These are phyloP conservation scores for Sitta carolinensis DNA, from an alignment of 2,797 vertebrate genomes.

Conservation along the genomic window DNA sequence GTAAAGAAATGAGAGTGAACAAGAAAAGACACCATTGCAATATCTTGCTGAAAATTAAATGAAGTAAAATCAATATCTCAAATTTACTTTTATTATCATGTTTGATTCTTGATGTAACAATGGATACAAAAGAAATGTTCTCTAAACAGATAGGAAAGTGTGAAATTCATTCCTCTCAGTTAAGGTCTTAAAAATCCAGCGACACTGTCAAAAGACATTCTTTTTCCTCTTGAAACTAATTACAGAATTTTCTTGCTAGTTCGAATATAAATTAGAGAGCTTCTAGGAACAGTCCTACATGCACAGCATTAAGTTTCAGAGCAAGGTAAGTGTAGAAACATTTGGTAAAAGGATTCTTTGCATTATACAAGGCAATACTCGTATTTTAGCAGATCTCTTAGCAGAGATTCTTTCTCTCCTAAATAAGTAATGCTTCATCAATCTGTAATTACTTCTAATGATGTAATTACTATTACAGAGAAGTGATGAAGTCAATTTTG, in stretches of 20 bases:
- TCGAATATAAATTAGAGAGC: not conserved
- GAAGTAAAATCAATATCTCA: not conserved
- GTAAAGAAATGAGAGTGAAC: not conserved
- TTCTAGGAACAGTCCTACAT: not conserved
- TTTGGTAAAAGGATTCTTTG: not conserved
- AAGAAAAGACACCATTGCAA: not conserved
- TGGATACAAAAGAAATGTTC: not conserved
- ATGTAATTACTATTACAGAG: not conserved
- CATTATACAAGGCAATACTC: not conserved
- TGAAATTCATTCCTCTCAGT: not conserved
- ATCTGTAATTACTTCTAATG: not conserved
- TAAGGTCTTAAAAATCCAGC: not conserved
- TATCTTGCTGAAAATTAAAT: not conserved
- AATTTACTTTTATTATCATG: not conserved
- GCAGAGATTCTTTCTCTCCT: not conserved
- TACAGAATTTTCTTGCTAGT: not conserved
- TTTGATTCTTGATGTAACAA: not conserved
- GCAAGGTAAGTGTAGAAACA: not conserved
- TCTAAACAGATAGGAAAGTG: not conserved
- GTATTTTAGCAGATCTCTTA: not conserved
- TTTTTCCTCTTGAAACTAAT: not conserved
- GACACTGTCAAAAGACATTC: not conserved
- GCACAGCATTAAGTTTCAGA: not conserved
- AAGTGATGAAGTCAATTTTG: not conserved
- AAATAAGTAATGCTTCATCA: not conserved